Evolutionary conservation across 2,888 invertebrate genomes (phyloP), one percentile per base, ranked within the genome.

Genomic region (Automeris io): DNA sequence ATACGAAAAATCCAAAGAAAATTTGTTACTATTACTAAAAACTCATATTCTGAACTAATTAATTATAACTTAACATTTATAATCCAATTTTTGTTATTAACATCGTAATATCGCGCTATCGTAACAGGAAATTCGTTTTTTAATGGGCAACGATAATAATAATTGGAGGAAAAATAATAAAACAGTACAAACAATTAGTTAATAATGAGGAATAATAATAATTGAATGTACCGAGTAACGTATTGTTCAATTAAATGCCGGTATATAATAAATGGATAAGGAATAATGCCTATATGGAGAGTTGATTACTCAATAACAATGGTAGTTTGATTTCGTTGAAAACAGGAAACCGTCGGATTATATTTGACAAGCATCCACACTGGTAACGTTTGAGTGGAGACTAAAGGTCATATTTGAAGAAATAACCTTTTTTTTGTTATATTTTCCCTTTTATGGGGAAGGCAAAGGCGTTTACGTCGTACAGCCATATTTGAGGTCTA

Each of bases 151-250:
- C 4, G 18, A 35, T 35, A 12, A 37, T 16, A 32, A 32, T 37
- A 37, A 37, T 37, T 37, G 31, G 23, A 11, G 37, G 37, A 31
- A 40, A 40, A 40, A 35, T 22, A 35, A 35, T 40, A 35, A 32
- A 29, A 29, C 16, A 8, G 8, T 18, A 31, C 13, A 24, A 23
- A 24, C 22, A 16, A 19, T 18, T 16, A 35, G 9, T 16, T 24
- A 18, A 24, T 24, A 29, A 29, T 8, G 25, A 26, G 25, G n/a
- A 29, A 29, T 16, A 29, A 16, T 8, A 24, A 24, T 11, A 13
- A 29, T 8, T 21, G n/a, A 29, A n/a, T 25, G 13, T 35, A n/a
- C 9, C 24, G 26, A 26, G 19, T 26, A 36, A 26, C n/a, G 7
- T 29, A 21, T 36, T 29, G 36, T 26, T 2, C 22, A 40, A 29